phyloP scores from a whole-genome alignment of 2,888 invertebrate genomes.

The Endotricha flammealis region DNA sequence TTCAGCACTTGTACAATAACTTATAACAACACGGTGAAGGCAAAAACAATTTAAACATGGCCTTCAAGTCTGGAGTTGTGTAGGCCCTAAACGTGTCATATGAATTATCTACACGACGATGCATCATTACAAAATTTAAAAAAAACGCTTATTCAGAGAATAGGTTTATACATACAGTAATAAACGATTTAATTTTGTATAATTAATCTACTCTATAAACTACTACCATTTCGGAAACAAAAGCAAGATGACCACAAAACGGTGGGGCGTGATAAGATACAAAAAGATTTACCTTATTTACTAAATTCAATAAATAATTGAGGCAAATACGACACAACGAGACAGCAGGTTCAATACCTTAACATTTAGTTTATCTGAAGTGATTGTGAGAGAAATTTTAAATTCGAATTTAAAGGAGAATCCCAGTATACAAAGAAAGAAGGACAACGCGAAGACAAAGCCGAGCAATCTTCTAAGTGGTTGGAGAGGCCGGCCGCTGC shows the following conservation, averaged over 20 bases:
- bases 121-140: slow-evolving; percentile 26
- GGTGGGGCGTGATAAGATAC: slow-evolving; percentile 13
- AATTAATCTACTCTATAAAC: no score
- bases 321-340: no score
- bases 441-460: slow-evolving; percentile 62
- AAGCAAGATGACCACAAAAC: no score
- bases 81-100: slow-evolving; percentile 40
- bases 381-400: slow-evolving; percentile 33
- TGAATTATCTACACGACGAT: slow-evolving; percentile 37
- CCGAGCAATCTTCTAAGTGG: slow-evolving; percentile 72
- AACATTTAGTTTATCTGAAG: neutral
- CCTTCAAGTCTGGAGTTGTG: slow-evolving; percentile 41
- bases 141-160: no score
- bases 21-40: slow-evolving; percentile 52
- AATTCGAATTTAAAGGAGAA: slow-evolving; percentile 49
- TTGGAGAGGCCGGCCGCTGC: slow-evolving; percentile 47
- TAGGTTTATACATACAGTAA: no score
- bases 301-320: slow-evolving; percentile 7
- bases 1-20: slow-evolving; percentile 52
- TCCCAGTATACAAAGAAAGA: slow-evolving; percentile 53
- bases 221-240: no score
- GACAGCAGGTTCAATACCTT: no score
- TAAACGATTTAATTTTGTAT: no score
- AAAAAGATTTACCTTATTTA: slow-evolving; percentile 9
- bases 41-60: slow-evolving; percentile 52